phyloP scores from a whole-genome alignment of 1,140 invertebrate species.

The Grapholita molesta region DNA sequence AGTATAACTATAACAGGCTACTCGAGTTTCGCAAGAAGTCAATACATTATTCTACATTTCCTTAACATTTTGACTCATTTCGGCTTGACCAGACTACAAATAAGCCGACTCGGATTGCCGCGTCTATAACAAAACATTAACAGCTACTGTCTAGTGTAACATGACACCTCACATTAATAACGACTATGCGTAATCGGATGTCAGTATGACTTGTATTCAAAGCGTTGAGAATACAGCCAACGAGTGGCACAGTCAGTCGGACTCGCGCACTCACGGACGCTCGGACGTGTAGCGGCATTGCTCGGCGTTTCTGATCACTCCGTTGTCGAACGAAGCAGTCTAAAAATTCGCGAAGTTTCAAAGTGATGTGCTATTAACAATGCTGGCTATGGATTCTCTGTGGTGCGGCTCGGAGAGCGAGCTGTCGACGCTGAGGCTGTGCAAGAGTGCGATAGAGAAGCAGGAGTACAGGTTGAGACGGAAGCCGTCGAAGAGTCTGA shows the following conservation, averaged over 20 bases:
- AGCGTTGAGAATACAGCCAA: neutral
- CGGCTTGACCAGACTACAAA: too few relatives aligned
- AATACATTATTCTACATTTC: too few relatives aligned
- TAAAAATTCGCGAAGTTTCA: neutral
- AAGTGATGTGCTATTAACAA: slow-evolving; percentile 41
- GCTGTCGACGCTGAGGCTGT: slow-evolving; percentile 51
- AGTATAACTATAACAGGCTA: too few relatives aligned
- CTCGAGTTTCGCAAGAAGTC: too few relatives aligned
- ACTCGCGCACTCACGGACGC: slow-evolving; percentile 38
- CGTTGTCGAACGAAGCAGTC: slow-evolving; percentile 18
- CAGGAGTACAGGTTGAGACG: slow-evolving; percentile 75
- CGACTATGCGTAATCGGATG: neutral
- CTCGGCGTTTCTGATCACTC: slow-evolving; percentile 42
- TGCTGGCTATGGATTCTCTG: slow-evolving; percentile 76
- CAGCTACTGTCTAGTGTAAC: neutral
- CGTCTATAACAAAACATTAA: neutral
- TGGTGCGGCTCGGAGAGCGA: slow-evolving; percentile 75
- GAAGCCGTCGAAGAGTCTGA: slow-evolving; percentile 56
- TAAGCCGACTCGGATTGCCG: neutral
- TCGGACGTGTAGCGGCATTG: slow-evolving; percentile 21
- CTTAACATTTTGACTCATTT: too few relatives aligned
- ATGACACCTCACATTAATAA: neutral
- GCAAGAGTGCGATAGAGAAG: slow-evolving; percentile 62
- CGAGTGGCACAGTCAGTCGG: slow-evolving; percentile 22
- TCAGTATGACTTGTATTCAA: neutral